phyloP scores from a whole-genome alignment of 2,797 vertebrate species.

The Sebastes baramenuke region DNA sequence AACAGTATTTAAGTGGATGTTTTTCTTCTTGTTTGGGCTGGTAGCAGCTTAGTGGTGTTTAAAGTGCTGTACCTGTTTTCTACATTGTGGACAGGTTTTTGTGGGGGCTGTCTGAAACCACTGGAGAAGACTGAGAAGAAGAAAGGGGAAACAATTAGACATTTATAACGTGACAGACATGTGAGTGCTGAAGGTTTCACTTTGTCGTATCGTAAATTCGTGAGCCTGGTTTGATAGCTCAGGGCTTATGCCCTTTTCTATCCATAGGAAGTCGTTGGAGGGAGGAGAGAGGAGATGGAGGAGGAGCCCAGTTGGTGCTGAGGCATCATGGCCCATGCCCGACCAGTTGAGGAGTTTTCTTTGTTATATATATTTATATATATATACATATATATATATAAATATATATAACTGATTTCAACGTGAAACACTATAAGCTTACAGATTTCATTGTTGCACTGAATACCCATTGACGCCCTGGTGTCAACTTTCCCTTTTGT shows the following conservation, averaged over 20 bases:
- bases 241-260: too few relatives aligned
- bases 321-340: too few relatives aligned
- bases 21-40: background rate
- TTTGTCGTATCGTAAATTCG: too few relatives aligned
- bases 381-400: too few relatives aligned
- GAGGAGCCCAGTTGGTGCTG: too few relatives aligned
- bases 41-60: background rate
- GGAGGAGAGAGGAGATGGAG: too few relatives aligned
- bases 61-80: constrained; percentile 86
- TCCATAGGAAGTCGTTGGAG: too few relatives aligned
- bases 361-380: too few relatives aligned
- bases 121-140: constrained; percentile 84
- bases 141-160: background rate
- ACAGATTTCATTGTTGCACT: constrained; percentile 7
- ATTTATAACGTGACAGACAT: background rate
- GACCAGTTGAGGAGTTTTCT: too few relatives aligned
- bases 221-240: too few relatives aligned
- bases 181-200: background rate
- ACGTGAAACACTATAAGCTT: constrained; percentile 39
- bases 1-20: background rate
- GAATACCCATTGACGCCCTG: constrained; percentile 37
- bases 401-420: constrained; percentile 37
- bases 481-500: constrained; percentile 67
- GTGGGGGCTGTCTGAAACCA: constrained; percentile 95
- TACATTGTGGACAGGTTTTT: constrained; percentile 94